Evolutionary conservation across 2,113 vertebrate genomes (phyloP).

Genomic region (Archocentrus centrarchus): DNA sequence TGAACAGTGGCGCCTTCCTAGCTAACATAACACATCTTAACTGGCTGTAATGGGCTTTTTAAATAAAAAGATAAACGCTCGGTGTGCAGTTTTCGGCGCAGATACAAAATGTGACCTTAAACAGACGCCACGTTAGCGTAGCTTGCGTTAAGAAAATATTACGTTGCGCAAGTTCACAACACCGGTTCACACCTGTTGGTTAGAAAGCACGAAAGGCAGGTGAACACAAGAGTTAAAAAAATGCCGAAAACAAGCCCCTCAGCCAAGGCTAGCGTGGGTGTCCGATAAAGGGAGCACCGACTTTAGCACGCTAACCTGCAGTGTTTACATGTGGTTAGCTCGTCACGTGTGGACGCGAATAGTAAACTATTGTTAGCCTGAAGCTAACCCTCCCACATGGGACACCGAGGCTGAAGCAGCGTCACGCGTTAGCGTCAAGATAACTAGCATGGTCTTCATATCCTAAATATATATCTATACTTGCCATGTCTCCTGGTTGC

Average conservation of each 20-base stretch:
- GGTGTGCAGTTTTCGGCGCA: neutral
- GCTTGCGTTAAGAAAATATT: neutral
- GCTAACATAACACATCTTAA: neutral
- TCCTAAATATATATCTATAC: neutral
- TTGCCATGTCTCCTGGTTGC: constrained; percentile 91
- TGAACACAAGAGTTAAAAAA: neutral
- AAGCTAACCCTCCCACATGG: constrained; percentile 62
- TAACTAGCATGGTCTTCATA: rapidly evolving
- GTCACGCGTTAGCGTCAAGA: neutral
- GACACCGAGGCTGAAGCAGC: neutral
- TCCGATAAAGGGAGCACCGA: constrained; percentile 9
- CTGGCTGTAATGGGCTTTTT: neutral
- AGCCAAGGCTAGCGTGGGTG: neutral
- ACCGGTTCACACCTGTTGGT: neutral
- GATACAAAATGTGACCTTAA: neutral
- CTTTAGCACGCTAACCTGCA: constrained; percentile 42
- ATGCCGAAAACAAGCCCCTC: neutral
- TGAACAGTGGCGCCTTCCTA: neutral
- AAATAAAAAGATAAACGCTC: rapidly evolving
- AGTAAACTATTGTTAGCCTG: constrained; percentile 72
- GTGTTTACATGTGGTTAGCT: constrained; percentile 75
- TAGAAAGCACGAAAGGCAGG: rapidly evolving
- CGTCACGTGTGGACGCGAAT: constrained; percentile 62
- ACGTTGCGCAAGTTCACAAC: neutral
- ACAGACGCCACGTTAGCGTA: neutral